phyloP scores from a whole-genome alignment of 2,888 invertebrate genomes.

The Mellilla xanthometata region DNA sequence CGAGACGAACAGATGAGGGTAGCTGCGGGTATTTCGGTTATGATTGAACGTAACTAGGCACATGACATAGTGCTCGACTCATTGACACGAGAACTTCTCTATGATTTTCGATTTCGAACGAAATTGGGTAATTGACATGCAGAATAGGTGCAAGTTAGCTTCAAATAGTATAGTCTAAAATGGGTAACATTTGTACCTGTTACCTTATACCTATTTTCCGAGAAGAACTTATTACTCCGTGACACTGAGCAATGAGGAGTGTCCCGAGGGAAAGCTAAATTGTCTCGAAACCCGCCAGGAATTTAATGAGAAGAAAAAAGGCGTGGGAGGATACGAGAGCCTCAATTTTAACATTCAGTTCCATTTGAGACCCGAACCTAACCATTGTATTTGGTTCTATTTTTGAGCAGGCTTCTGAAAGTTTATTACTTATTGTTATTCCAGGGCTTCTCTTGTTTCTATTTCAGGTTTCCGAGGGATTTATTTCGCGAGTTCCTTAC shows the following conservation, averaged over 20 bases:
- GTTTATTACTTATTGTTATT: slow-evolving; percentile 15
- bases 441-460: slow-evolving; percentile 9
- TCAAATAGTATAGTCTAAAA: too few relatives aligned
- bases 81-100: slow-evolving; percentile 19
- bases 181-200: too few relatives aligned
- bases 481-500: slow-evolving; percentile 5
- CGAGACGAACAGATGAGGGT: slow-evolving; percentile 32
- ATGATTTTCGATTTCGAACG: slow-evolving; percentile 10
- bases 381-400: slow-evolving; percentile 17
- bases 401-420: slow-evolving; percentile 9
- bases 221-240: slow-evolving; percentile 17
- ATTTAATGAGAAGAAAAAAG: slow-evolving; percentile 36
- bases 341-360: slow-evolving; percentile 24
- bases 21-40: slow-evolving; percentile 26
- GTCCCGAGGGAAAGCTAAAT: slow-evolving; percentile 33
- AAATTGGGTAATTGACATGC: background rate
- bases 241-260: slow-evolving; percentile 32
- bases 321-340: slow-evolving; percentile 25
- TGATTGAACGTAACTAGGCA: slow-evolving; percentile 24
- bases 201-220: slow-evolving; percentile 16
- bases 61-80: slow-evolving; percentile 9
- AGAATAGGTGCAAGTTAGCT: background rate
- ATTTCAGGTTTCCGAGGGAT: slow-evolving; percentile 15
- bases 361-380: slow-evolving; percentile 1
- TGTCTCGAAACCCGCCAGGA: slow-evolving; percentile 32